A percentile compares a stretch with the other conserved stretches of the same genome.
phyloP scores from a whole-genome alignment of 2,888 invertebrate genomes.

The Hydropsyche betteni region DNA sequence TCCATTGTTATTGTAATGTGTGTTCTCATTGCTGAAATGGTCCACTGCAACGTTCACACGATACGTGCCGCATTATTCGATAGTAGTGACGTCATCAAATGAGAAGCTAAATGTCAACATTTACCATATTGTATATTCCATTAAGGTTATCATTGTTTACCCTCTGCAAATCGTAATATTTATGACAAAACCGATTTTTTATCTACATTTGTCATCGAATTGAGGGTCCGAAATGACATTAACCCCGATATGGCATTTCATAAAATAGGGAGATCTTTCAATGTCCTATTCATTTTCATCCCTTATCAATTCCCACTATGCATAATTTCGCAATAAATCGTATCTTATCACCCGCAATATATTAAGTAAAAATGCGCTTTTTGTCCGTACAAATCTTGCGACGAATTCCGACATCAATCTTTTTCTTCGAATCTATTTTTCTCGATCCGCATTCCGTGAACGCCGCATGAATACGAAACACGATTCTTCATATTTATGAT shows the following conservation, averaged over 20 bases:
- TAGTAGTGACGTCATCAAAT: not conserved
- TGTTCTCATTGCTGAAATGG: too few relatives aligned
- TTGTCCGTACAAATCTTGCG: too few relatives aligned
- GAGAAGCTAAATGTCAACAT: constrained; percentile 4
- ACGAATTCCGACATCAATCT: too few relatives aligned
- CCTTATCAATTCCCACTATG: constrained; percentile 16
- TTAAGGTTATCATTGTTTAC: constrained; percentile 32
- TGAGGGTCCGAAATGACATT: constrained; percentile 24
- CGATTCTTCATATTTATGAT: constrained; percentile 1
- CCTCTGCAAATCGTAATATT: constrained; percentile 27
- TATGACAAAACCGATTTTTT: constrained; percentile 27
- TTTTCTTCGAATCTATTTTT: too few relatives aligned
- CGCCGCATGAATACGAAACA: constrained; percentile 5
- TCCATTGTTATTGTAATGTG: too few relatives aligned
- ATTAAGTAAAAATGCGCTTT: not conserved
- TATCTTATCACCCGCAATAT: not conserved
- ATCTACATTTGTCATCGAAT: constrained; percentile 4
- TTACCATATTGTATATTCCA: constrained; percentile 18
- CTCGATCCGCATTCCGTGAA: not conserved
- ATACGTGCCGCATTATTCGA: too few relatives aligned
- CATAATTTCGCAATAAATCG: not conserved
- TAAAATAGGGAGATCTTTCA: constrained; percentile 27
- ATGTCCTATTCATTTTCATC: constrained; percentile 1
- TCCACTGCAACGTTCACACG: too few relatives aligned
- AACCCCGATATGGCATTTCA: constrained; percentile 14